Percentiles rank a stretch among this genome's conserved stretches.
These are phyloP conservation scores for Lithobates pipiens DNA, from an alignment of 2,797 vertebrate species.

Conservation along the genomic window DNA sequence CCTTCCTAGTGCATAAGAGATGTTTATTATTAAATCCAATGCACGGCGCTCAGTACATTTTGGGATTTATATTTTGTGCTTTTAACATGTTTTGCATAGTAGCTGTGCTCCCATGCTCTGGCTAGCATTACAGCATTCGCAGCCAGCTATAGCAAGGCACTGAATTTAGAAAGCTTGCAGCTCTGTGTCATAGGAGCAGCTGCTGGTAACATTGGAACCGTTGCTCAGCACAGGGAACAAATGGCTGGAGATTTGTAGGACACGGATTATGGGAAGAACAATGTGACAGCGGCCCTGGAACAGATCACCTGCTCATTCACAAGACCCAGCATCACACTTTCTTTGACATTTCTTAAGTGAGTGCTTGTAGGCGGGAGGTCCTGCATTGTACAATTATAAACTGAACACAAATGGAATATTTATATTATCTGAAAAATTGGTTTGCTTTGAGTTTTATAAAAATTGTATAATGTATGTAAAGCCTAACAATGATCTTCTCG, in stretches of 20 bases:
- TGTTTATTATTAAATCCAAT: too few relatives aligned
- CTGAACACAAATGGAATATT: neutral
- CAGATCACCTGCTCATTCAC: constrained; percentile 40
- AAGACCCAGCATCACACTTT: neutral
- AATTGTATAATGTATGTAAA: too few relatives aligned
- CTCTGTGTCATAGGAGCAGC: constrained; percentile 59
- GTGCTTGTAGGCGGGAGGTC: neutral
- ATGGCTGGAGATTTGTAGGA: constrained; percentile 59
- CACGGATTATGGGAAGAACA: constrained; percentile 25
- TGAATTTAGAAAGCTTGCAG: constrained; percentile 9
- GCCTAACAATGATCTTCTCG: too few relatives aligned
- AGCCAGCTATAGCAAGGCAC: constrained; percentile 3
- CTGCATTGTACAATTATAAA: neutral
- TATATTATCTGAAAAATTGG: neutral
- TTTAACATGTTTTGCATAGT: neutral
- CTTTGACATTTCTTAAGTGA: constrained; percentile 3
- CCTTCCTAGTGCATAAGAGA: neutral
- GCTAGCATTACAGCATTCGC: neutral
- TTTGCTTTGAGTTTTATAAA: too few relatives aligned
- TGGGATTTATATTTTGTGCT: neutral
- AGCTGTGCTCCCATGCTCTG: neutral
- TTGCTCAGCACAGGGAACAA: constrained; percentile 64
- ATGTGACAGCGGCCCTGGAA: constrained; percentile 9
- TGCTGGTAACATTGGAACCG: constrained; percentile 64
- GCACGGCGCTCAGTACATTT: neutral